Evolutionary conservation across 2,797 vertebrate species (phyloP).

Genomic region (Enteromius anoplus): DNA sequence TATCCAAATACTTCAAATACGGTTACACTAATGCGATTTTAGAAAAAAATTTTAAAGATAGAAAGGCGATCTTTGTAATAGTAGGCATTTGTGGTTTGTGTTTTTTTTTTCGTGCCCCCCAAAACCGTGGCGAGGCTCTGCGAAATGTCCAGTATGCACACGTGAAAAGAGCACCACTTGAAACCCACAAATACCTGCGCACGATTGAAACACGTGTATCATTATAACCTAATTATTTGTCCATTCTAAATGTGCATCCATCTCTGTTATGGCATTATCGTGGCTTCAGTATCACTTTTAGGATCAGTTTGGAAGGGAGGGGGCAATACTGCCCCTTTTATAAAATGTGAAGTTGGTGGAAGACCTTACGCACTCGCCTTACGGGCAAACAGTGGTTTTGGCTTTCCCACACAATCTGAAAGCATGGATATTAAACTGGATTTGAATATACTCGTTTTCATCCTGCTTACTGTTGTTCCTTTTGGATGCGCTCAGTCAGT

Average conservation of each 20-base stretch:
- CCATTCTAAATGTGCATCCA: constrained; percentile 17
- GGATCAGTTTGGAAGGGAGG: constrained; percentile 39
- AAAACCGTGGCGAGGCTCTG: constrained; percentile 62
- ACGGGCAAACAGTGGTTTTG: constrained; percentile 29
- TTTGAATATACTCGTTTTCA: constrained; percentile 62
- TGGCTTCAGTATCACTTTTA: constrained; percentile 33
- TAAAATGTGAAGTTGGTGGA: constrained; percentile 65
- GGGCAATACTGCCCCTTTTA: constrained; percentile 50
- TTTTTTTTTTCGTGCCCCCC: constrained; percentile 51
- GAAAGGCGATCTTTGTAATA: constrained; percentile 32
- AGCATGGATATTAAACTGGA: constrained; percentile 56
- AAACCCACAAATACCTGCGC: constrained; percentile 45
- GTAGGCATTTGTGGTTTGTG: constrained; percentile 57
- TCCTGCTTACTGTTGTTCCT: constrained; percentile 61
- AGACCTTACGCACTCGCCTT: constrained; percentile 49
- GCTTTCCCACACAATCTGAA: not conserved
- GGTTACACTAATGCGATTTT: not conserved
- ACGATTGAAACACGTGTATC: not conserved
- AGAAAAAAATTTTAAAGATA: not conserved
- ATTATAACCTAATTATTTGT: not conserved
- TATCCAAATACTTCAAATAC: not conserved
- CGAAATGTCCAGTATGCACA: constrained; percentile 67
- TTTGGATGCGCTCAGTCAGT: constrained; percentile 62
- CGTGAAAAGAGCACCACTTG: constrained; percentile 39
- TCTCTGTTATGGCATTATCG: constrained; percentile 25